A percentile compares a stretch with the other conserved stretches of the same genome.
These are phyloP conservation scores for Trichacis sp. DNA, from an alignment of 2,888 invertebrate genomes.

Conservation along the genomic window DNA sequence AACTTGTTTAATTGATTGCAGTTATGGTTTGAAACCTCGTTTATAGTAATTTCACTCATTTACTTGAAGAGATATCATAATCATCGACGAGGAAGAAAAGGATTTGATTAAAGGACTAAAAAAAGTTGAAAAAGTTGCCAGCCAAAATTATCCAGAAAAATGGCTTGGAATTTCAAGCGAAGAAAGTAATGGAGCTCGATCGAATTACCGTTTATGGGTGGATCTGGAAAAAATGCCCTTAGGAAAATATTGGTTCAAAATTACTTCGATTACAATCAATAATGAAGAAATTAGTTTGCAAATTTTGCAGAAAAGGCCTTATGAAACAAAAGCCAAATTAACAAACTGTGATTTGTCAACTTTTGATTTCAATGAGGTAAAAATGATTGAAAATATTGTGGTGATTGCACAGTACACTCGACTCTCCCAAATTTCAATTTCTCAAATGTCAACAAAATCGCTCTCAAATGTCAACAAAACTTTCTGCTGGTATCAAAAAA, in stretches of 20 bases:
- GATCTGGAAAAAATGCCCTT: constrained; percentile 49
- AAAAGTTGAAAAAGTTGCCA: constrained; percentile 34
- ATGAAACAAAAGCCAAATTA: constrained; percentile 32
- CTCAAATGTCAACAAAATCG: too few relatives aligned
- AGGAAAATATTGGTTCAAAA: constrained; percentile 58
- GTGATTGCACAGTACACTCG: too few relatives aligned
- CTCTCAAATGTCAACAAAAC: too few relatives aligned
- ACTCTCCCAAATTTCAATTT: too few relatives aligned
- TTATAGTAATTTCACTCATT: too few relatives aligned
- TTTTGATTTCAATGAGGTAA: constrained; percentile 49
- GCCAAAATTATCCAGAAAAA: constrained; percentile 36
- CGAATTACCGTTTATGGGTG: constrained; percentile 51
- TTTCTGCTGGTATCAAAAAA: too few relatives aligned
- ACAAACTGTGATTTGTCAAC: constrained; percentile 31
- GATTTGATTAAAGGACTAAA: constrained; percentile 41
- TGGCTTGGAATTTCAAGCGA: constrained; percentile 51
- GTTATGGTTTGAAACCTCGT: too few relatives aligned
- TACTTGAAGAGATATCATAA: constrained; percentile 49
- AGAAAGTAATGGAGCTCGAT: constrained; percentile 23
- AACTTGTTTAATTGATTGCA: too few relatives aligned
- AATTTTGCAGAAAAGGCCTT: constrained; percentile 48
- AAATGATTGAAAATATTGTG: not conserved
- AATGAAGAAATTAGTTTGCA: constrained; percentile 46
- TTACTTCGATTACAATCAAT: constrained; percentile 47
- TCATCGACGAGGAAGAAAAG: constrained; percentile 47